phyloP scores from a whole-genome alignment of 64 coral and sea anemone species.

The Catalaphyllia jardinei region DNA sequence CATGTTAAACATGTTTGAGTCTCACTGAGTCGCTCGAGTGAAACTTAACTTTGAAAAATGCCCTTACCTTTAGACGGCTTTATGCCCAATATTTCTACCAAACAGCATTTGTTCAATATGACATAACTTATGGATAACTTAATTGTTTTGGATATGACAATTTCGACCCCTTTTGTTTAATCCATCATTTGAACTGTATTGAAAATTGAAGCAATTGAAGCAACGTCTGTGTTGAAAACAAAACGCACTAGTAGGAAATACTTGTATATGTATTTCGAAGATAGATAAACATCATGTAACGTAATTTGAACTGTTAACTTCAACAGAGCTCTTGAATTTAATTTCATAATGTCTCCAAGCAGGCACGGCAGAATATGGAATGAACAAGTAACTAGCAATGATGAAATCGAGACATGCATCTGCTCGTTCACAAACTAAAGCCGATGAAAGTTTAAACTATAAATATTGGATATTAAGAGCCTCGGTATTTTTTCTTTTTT shows the following conservation, averaged over 20 bases:
- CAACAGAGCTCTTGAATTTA: no score
- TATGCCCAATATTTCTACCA: background rate
- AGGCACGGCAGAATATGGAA: no score
- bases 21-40: background rate
- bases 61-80: background rate
- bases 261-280: background rate
- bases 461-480: no score
- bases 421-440: no score
- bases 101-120: conserved; percentile 1
- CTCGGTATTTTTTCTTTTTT: no score
- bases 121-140: background rate
- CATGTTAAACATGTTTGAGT: background rate
- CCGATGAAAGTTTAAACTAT: no score
- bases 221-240: background rate
- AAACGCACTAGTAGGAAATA: background rate
- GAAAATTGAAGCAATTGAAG: background rate
- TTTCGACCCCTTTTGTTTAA: conserved; percentile 3
- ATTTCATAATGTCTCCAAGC: no score
- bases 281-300: background rate
- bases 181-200: background rate
- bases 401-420: no score
- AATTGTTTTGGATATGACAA: background rate
- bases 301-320: no score
- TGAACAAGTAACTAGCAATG: no score
- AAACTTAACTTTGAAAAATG: background rate